Percentiles rank a stretch among this genome's conserved stretches.
Conservation (phyloP, 2,888 invertebrate species). For the Pollenia griseotomentosa region DNA sequence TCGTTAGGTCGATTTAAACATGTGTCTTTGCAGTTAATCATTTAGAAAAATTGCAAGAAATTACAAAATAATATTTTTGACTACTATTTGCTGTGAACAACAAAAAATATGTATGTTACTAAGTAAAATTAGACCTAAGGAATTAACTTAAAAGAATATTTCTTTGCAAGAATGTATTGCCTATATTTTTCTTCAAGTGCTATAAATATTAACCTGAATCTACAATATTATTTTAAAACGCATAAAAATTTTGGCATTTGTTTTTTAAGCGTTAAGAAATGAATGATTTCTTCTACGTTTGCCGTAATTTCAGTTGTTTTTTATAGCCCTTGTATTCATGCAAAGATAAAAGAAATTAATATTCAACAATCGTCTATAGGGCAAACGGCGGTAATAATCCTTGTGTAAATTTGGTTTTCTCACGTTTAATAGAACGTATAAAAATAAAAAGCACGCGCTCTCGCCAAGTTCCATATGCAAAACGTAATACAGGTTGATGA, state of each 20-base stretch:
- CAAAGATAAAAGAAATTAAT: slow-evolving; percentile 69
- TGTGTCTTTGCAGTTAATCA: too few species aligned
- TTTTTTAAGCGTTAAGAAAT: slow-evolving; percentile 36
- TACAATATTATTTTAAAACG: neutral
- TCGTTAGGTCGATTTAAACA: too few species aligned
- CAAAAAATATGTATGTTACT: too few species aligned
- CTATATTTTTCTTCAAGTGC: neutral
- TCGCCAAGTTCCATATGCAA: slow-evolving; percentile 13
- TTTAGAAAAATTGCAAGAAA: too few species aligned
- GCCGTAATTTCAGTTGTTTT: slow-evolving; percentile 3
- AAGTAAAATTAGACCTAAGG: too few species aligned
- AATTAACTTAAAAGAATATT: too few species aligned
- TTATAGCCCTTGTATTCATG: slow-evolving; percentile 9
- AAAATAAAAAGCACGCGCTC: neutral
- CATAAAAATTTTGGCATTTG: slow-evolving; percentile 1
- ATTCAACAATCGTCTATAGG: slow-evolving; percentile 67
- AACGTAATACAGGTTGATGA: slow-evolving; percentile 4
- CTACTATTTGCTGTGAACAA: too few species aligned
- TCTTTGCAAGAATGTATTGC: too few species aligned
- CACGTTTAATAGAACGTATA: slow-evolving; percentile 60
- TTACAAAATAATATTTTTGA: too few species aligned
- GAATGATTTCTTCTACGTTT: slow-evolving; percentile 28
- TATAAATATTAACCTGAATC: neutral
- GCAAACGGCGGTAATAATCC: slow-evolving; percentile 63
- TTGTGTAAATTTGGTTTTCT: slow-evolving; percentile 67